Conservation (phyloP, 2,797 vertebrate genomes). For the Lithobates pipiens region DNA sequence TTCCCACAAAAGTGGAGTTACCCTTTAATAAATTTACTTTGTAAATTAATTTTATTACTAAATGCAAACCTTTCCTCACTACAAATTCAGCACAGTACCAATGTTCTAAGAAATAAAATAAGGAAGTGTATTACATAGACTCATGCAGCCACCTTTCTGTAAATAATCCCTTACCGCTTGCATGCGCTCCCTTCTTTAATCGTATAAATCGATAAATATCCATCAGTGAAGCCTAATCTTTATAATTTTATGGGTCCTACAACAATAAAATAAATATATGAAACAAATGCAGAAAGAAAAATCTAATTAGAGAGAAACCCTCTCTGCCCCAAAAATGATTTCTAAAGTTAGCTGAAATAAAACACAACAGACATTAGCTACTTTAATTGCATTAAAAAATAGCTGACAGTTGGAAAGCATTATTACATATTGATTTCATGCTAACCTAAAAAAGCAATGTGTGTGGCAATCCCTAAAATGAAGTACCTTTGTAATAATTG, state of each 20-base stretch:
- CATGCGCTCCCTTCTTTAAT: conserved; percentile 31
- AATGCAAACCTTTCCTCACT: neutral
- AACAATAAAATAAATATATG: conserved; percentile 60
- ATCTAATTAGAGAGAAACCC: conserved; percentile 56
- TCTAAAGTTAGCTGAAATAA: conserved; percentile 69
- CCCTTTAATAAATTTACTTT: no score
- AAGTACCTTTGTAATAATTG: conserved; percentile 63
- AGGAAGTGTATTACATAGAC: conserved; percentile 10
- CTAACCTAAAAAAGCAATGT: conserved; percentile 69
- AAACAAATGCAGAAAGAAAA: conserved; percentile 56
- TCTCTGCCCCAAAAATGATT: conserved; percentile 57
- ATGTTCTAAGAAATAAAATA: neutral
- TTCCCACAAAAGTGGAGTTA: no score
- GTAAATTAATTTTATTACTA: neutral
- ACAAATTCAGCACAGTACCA: neutral
- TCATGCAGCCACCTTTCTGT: conserved; percentile 5
- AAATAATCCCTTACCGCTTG: conserved; percentile 5
- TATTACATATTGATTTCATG: conserved; percentile 69
- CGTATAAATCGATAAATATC: conserved; percentile 58
- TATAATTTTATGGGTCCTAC: conserved; percentile 51
- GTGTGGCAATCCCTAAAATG: conserved; percentile 67
- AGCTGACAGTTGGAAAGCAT: conserved; percentile 70
- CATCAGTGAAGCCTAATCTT: conserved; percentile 53
- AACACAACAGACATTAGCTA: conserved; percentile 69
- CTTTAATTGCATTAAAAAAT: conserved; percentile 68